phyloP scores from a whole-genome alignment of 2,113 vertebrate genomes.

The Dipodomys merriami region DNA sequence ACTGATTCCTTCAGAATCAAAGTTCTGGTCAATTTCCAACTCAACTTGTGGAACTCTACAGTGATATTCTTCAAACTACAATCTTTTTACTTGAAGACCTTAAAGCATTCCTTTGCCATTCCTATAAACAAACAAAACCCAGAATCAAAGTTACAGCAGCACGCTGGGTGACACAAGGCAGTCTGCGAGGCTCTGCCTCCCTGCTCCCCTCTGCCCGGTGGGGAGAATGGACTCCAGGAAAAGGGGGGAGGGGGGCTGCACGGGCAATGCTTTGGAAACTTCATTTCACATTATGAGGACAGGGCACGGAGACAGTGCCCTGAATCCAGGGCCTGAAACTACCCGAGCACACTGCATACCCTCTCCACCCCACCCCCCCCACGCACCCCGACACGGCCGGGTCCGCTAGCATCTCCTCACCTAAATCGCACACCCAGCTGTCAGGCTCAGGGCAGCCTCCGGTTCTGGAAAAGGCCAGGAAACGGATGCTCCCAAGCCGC shows the following conservation, averaged over 20 bases:
- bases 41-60: not conserved
- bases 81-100: not conserved
- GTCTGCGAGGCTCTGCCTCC: not conserved
- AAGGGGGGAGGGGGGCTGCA: not conserved
- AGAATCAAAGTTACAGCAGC: slow-evolving; percentile 43
- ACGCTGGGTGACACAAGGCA: not conserved
- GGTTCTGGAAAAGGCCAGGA: not conserved
- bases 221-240: not conserved
- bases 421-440: slow-evolving; percentile 47
- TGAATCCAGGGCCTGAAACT: not conserved
- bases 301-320: not conserved
- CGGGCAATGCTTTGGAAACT: slow-evolving; percentile 42
- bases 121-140: slow-evolving; percentile 25
- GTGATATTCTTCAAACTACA: not conserved
- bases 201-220: not conserved
- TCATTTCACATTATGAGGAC: not conserved
- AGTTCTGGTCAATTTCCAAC: slow-evolving; percentile 7
- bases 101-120: slow-evolving; percentile 23
- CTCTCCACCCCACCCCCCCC: not conserved
- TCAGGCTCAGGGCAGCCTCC: slow-evolving; percentile 29
- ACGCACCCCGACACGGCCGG: not conserved
- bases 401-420: slow-evolving; percentile 43
- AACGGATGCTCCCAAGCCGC: slow-evolving; percentile 25
- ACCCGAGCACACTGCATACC: not conserved
- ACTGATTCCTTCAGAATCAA: slow-evolving; percentile 9